Conservation (phyloP, 2,888 invertebrate species). For the Trachelus troglodyta region DNA sequence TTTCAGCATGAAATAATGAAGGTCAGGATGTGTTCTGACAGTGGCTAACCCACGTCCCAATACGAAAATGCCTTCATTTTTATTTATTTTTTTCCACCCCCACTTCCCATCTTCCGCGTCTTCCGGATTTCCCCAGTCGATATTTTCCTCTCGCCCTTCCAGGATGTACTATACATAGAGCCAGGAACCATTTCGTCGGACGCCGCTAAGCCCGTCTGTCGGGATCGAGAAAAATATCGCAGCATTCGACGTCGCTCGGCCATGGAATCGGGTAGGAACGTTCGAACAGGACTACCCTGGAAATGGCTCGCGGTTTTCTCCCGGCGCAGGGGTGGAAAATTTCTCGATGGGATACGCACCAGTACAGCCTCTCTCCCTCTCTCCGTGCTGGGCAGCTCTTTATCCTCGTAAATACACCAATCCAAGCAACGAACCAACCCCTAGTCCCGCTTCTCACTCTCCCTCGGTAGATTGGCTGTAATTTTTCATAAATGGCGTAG, state of each 20-base stretch:
- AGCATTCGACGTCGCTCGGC: background rate
- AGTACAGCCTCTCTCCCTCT: background rate
- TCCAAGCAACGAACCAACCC: background rate
- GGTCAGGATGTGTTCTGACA: conserved; percentile 36
- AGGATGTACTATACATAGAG: conserved; percentile 24
- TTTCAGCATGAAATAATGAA: conserved; percentile 45
- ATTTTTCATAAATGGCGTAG: background rate
- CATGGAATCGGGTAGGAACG: background rate
- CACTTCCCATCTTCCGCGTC: background rate
- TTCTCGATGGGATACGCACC: background rate
- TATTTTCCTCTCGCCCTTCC: conserved; percentile 13
- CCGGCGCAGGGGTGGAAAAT: background rate
- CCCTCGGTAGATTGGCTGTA: background rate
- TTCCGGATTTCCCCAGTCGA: background rate
- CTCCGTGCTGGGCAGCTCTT: background rate
- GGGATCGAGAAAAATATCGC: background rate
- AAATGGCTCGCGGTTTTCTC: background rate
- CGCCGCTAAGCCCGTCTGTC: background rate
- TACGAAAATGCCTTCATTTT: conserved; percentile 17
- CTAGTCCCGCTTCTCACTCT: background rate
- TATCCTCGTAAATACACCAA: background rate
- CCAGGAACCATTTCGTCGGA: background rate
- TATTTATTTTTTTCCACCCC: conserved; percentile 1
- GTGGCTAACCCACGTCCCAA: conserved; percentile 33
- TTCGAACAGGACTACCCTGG: background rate